Conservation (phyloP, 2,888 invertebrate genomes). For the Esperia sulphurella region DNA sequence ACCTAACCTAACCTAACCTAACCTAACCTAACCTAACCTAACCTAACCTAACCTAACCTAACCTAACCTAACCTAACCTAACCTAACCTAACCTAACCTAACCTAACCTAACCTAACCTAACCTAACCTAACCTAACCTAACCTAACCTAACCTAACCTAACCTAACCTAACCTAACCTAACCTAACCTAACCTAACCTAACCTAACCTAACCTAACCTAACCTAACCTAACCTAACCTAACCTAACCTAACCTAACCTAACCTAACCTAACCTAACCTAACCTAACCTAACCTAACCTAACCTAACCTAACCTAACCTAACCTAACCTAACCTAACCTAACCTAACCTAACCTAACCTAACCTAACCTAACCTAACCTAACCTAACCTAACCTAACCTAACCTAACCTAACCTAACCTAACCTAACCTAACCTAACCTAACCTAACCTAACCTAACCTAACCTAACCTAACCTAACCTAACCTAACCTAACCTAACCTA, state of each 20-base stretch:
- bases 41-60: slow-evolving; percentile 15
- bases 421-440: slow-evolving; percentile 11
- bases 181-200: slow-evolving; percentile 11
- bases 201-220: slow-evolving; percentile 11
- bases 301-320: slow-evolving; percentile 13
- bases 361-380: slow-evolving; percentile 12
- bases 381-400: slow-evolving; percentile 11
- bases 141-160: slow-evolving; percentile 12
- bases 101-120: slow-evolving; percentile 13
- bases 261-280: slow-evolving; percentile 17
- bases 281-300: slow-evolving; percentile 17
- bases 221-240: slow-evolving; percentile 11
- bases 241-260: slow-evolving; percentile 14
- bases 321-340: slow-evolving; percentile 11
- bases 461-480: slow-evolving; percentile 18
- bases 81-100: slow-evolving; percentile 13
- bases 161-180: slow-evolving; percentile 12
- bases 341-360: slow-evolving; percentile 13
- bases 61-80: slow-evolving; percentile 13
- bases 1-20: slow-evolving; percentile 20
- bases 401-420: slow-evolving; percentile 13
- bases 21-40: slow-evolving; percentile 18
- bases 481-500: slow-evolving; percentile 15
- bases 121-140: slow-evolving; percentile 12
- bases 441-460: slow-evolving; percentile 11